Percentiles rank a stretch among this genome's conserved stretches.
These are phyloP conservation scores for Pelodiscus sinensis DNA, from an alignment of 2,113 vertebrate species.

Conservation along the genomic window DNA sequence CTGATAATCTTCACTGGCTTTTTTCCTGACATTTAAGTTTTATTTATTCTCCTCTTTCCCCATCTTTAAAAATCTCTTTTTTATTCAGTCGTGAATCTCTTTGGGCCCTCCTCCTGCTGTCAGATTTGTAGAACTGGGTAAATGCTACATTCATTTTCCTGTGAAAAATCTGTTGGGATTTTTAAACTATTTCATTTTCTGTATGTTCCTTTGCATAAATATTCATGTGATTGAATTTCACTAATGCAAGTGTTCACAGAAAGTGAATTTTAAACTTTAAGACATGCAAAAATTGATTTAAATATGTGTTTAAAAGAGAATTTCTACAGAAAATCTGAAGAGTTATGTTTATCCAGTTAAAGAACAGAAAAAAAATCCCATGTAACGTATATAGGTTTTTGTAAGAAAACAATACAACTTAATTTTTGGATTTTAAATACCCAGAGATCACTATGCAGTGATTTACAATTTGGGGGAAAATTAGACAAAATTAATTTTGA, in stretches of 20 bases:
- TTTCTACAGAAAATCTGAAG: background rate
- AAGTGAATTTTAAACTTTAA: background rate
- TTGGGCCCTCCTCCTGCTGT: background rate
- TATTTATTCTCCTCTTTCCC: background rate
- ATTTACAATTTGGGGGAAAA: background rate
- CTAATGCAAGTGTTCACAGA: background rate
- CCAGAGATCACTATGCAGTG: background rate
- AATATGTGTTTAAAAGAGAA: background rate
- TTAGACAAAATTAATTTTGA: background rate
- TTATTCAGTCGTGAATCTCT: too few species aligned
- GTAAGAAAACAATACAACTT: background rate
- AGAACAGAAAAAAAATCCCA: background rate
- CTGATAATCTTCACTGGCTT: background rate
- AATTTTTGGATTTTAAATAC: background rate
- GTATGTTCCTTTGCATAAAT: background rate
- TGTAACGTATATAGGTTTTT: background rate
- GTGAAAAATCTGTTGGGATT: background rate
- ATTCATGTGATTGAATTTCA: background rate
- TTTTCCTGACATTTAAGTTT: background rate
- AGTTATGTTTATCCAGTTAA: background rate
- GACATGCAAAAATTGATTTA: background rate
- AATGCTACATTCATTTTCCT: background rate
- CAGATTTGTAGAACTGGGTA: background rate
- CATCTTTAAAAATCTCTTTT: too few species aligned
- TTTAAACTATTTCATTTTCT: background rate